A percentile compares a stretch with the other conserved stretches of the same genome.
Conservation (phyloP, 2,888 invertebrate genomes). For the Aromia moschata region DNA sequence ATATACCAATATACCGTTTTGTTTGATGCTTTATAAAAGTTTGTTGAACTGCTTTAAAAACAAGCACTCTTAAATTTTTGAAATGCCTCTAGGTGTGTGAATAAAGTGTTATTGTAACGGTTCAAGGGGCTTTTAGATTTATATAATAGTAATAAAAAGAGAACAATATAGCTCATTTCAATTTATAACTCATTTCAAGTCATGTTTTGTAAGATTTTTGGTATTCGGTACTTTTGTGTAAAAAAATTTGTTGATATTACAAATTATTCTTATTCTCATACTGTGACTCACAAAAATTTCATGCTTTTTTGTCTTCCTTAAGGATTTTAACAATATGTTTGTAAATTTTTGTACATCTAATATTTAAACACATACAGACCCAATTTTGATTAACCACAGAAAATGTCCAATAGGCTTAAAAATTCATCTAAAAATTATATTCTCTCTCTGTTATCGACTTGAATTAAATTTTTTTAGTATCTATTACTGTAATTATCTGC, state of each 20-base stretch:
- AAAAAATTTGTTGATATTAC: neutral
- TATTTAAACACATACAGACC: too few relatives aligned
- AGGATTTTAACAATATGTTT: too few relatives aligned
- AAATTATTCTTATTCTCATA: neutral
- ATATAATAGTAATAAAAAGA: constrained; percentile 5
- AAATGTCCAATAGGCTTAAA: too few relatives aligned
- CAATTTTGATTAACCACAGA: too few relatives aligned
- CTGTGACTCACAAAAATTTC: neutral
- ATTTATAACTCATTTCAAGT: too few relatives aligned
- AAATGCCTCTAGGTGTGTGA: constrained; percentile 26
- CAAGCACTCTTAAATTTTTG: constrained; percentile 46
- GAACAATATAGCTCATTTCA: neutral
- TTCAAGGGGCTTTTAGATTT: constrained; percentile 27
- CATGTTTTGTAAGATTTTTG: neutral
- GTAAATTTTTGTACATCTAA: too few relatives aligned
- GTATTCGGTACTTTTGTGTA: neutral
- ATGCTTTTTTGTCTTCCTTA: too few relatives aligned
- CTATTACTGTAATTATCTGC: too few relatives aligned
- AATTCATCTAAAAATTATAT: too few relatives aligned
- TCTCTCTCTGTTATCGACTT: too few relatives aligned
- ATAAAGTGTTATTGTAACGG: constrained; percentile 10
- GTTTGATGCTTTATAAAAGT: constrained; percentile 10
- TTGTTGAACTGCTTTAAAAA: constrained; percentile 10
- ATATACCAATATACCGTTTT: constrained; percentile 3
- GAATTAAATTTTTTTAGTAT: too few relatives aligned